Evolutionary conservation across 2,113 vertebrate genomes (phyloP), one percentile per base, ranked within the genome.

Genomic region (Neoarius graeffei): DNA sequence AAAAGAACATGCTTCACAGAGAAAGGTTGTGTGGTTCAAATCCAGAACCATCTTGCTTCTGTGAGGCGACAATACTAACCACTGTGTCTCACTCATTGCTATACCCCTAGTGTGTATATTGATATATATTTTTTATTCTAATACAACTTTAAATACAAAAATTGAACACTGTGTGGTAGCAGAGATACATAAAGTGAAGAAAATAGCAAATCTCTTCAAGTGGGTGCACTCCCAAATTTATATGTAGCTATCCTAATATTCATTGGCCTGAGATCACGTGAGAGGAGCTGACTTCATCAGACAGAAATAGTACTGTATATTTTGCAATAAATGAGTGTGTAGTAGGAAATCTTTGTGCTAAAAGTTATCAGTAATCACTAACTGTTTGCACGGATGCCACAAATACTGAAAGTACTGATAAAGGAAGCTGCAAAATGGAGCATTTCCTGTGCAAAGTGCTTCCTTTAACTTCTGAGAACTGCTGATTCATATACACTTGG

Each of bases 151-250:
- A 79, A 81, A 69, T 81, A n/a, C 56, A 48, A 59, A 23, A 52
- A 9, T 6, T 81, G 14, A 69, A 89, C 90, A 88, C 81, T 86
- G 85, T 85, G 81, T 84, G 95, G 94, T 93, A 93, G 91, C 84
- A 87, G 60, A 57, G 86, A 56, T 81, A 66, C 25, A 87, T 64
- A 87, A 77, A 90, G 14, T 87, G 2, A 9, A 30, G 17, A 25
- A 4, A 54, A 87, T 71, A 35, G 0, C 57, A 62, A 42, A 82
- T 59, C 7, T 59, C 79, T 35, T 59, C 14, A 81, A 56, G 52
- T 27, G 30, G 60, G n/a, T 42, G 60, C 50, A 67, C 23, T 52
- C 54, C 25, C 19, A 11, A 52, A 67, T 67, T 66, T 50, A 83
- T 67, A 50, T 54, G 1, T 48, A 67, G 7, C 19, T 66, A 10